Base-by-base conservation (phyloP, 2,797 vertebrate genomes). In the Florisuga fusca region DNA sequence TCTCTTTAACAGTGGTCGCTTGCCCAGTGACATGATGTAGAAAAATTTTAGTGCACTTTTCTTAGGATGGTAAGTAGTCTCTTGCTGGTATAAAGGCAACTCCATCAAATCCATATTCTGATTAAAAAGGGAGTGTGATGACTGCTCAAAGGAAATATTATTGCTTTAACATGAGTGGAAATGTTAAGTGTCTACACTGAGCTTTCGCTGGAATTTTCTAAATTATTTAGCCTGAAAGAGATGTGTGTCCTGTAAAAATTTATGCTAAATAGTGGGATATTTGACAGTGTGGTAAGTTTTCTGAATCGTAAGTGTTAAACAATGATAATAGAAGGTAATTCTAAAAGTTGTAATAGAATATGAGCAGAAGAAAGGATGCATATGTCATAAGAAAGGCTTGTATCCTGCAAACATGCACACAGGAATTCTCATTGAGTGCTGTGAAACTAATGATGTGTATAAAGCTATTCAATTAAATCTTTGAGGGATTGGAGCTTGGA, bases 391-490 rank as follows among this genome's bases (percentile, higher is more conserved):
- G 45, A 92, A 85, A 83, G 61, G 26, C 55, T 90, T 87, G 59
- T 34, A 89, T 92, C 51, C 34, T 84, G 63, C 64, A 92, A 93
- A 87, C 36, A 63, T 15, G 31, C 50, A 25, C 48, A n/a, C 55
- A 61, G 64, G 45, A 72, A 71, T 83, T 92, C 72, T 87, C 58
- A 61, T 10, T 77, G 82, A 95, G 88, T 87, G 21, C 75, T 89
- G 43, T 83, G 61, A 83, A 93, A 80, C 11, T 87, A 92, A 74
- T 79, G 71, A 76, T 55, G 73, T 71, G 58, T 83, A 57, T 79
- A 72, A 77, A 91, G 82, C 53, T 89, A 53, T 80, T 94, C 82
- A 74, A 23, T 87, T 92, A 92, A 89, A 83, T 58, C 78, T 87
- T 89, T 74, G 59, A 82, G 57, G 31, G 31, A 64, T 2, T 57